Percentiles rank a stretch among this genome's conserved stretches.
Evolutionary conservation across 1,140 invertebrate genomes (phyloP).

Genomic region (Zaprionus nigranus): DNA sequence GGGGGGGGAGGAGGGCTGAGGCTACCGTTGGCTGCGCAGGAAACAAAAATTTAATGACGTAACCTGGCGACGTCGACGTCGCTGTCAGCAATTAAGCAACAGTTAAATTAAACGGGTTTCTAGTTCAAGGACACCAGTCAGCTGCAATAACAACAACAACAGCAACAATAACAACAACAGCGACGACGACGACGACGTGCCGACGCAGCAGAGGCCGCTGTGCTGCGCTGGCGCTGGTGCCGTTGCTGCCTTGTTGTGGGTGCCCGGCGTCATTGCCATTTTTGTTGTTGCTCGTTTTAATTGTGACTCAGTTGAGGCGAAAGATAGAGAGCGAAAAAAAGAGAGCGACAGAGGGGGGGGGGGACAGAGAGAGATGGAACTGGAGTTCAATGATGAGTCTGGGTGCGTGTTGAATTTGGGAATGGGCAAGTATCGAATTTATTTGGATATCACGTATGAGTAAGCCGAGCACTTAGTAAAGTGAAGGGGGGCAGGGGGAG

Average conservation of each 20-base stretch:
- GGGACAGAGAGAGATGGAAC: background rate
- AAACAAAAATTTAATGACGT: conserved; percentile 69
- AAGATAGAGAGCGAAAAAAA: background rate
- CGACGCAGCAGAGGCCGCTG: conserved; percentile 37
- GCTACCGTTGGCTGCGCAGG: conserved; percentile 16
- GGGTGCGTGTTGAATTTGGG: background rate
- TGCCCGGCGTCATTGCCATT: conserved; percentile 2
- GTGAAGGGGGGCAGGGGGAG: background rate
- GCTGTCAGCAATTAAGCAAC: conserved; percentile 83
- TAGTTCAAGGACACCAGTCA: conserved; percentile 82
- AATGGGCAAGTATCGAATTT: conserved; percentile 1
- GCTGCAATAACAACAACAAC: conserved; percentile 32
- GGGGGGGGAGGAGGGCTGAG: conserved; percentile 18
- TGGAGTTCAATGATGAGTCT: background rate
- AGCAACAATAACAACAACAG: conserved; percentile 23
- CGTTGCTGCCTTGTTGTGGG: conserved; percentile 2
- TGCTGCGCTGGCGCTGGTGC: conserved; percentile 33
- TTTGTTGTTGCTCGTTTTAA: conserved; percentile 51
- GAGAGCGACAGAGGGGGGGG: background rate
- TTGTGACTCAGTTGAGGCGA: conserved; percentile 32
- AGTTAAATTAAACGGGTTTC: conserved; percentile 84
- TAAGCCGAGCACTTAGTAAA: background rate
- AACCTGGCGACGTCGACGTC: conserved; percentile 61
- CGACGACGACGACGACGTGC: conserved; percentile 31
- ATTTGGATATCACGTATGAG: conserved; percentile 8